Conservation (phyloP, 2,113 vertebrate species). For the Corapipo altera region DNA sequence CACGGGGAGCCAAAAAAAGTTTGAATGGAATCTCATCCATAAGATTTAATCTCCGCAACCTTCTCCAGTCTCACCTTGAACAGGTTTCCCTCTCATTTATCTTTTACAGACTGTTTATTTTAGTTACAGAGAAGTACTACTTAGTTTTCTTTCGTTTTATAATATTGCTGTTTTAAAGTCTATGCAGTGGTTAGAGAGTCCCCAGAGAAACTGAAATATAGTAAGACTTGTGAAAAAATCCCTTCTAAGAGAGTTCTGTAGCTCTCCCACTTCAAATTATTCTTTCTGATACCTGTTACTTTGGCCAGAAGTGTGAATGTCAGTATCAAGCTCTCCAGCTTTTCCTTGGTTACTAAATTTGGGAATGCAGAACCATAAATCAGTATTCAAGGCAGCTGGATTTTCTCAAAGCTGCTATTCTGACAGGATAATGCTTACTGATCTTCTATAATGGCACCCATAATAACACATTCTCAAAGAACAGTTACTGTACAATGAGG, state of each 20-base stretch:
- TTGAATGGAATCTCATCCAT: not conserved
- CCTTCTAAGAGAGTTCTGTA: not conserved
- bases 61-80: not conserved
- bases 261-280: not conserved
- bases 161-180: not conserved
- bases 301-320: not conserved
- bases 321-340: not conserved
- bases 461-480: conserved; percentile 40
- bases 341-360: conserved; percentile 21
- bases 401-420: conserved; percentile 44
- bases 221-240: not conserved
- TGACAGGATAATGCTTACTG: conserved; percentile 57
- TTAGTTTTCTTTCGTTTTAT: not conserved
- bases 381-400: conserved; percentile 54
- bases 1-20: not conserved
- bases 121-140: not conserved
- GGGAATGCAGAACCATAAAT: not conserved
- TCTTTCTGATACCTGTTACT: not conserved
- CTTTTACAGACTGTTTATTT: not conserved
- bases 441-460: not conserved
- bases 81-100: not conserved
- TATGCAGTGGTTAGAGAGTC: not conserved
- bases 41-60: not conserved
- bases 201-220: not conserved
- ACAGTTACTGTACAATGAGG: conserved; percentile 19